phyloP scores from a whole-genome alignment of 2,888 invertebrate species.

The Ophion ventricosus region DNA sequence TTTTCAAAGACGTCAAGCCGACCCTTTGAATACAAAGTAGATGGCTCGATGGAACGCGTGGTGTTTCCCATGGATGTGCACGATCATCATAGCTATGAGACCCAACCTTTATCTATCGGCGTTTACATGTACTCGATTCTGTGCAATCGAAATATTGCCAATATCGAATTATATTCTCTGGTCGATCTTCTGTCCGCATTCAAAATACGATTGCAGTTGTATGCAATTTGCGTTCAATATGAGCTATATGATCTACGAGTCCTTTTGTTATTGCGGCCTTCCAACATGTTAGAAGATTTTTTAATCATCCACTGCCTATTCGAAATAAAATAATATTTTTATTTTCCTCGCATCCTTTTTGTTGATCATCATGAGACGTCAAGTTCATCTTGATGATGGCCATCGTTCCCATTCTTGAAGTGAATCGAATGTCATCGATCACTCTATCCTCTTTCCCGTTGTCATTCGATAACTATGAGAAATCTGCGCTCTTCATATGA shows the following conservation, averaged over 20 bases:
- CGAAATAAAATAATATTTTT: no score
- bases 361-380: not conserved
- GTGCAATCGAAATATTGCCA: slow-evolving; percentile 33
- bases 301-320: no score
- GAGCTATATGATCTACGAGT: not conserved
- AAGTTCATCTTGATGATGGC: not conserved
- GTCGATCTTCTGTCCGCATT: not conserved
- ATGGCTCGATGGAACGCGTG: slow-evolving; percentile 44
- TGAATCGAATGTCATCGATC: not conserved
- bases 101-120: slow-evolving; percentile 26
- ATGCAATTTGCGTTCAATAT: not conserved
- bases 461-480: not conserved
- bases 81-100: slow-evolving; percentile 29
- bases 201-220: slow-evolving; percentile 11
- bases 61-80: slow-evolving; percentile 35
- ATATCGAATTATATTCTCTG: slow-evolving; percentile 35
- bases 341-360: not conserved
- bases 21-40: slow-evolving; percentile 82
- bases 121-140: slow-evolving; percentile 23
- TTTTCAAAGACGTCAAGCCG: slow-evolving; percentile 81
- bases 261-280: no score
- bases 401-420: not conserved
- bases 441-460: not conserved
- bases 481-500: not conserved
- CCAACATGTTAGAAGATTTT: no score